These are phyloP conservation scores for Drosophila rellima DNA, from an alignment of 2,888 invertebrate species.

Conservation along the genomic window DNA sequence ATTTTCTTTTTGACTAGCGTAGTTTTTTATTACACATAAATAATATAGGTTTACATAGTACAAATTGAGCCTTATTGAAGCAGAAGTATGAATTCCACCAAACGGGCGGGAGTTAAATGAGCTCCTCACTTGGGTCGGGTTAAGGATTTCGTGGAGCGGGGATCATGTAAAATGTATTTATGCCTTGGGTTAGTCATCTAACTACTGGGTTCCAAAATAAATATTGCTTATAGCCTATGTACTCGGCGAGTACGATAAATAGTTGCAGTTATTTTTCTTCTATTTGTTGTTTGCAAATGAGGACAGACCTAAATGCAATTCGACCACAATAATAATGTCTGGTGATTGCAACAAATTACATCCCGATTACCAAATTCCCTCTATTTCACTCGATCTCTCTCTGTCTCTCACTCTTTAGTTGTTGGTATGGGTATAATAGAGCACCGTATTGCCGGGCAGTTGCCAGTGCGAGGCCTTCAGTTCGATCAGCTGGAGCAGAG, in stretches of 20 bases:
- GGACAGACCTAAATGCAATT: conserved; percentile 78
- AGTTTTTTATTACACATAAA: conserved; percentile 72
- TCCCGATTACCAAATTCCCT: conserved; percentile 20
- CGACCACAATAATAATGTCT: conserved; percentile 73
- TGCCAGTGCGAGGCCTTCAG: conserved; percentile 96
- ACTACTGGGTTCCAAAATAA: conserved; percentile 59
- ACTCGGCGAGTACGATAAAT: conserved; percentile 61
- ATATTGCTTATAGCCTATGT: conserved; percentile 69
- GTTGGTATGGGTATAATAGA: conserved; percentile 89
- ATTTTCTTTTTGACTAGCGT: conserved; percentile 68
- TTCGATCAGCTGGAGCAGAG: conserved; percentile 95
- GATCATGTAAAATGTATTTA: conserved; percentile 22
- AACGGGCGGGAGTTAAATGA: conserved; percentile 20
- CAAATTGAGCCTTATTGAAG: conserved; percentile 71
- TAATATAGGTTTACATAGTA: conserved; percentile 66
- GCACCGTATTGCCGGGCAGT: conserved; percentile 94
- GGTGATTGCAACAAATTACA: conserved; percentile 66
- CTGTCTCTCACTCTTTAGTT: conserved; percentile 50
- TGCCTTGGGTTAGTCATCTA: conserved; percentile 71
- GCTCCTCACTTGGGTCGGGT: conserved; percentile 15
- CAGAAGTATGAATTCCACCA: conserved; percentile 38
- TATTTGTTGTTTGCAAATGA: conserved; percentile 30
- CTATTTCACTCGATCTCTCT: conserved; percentile 1
- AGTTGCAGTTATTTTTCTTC: conserved; percentile 46
- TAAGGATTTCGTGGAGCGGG: conserved; percentile 11